Base-by-base conservation (phyloP, 2,888 invertebrate genomes). In the Cephus spinipes region DNA sequence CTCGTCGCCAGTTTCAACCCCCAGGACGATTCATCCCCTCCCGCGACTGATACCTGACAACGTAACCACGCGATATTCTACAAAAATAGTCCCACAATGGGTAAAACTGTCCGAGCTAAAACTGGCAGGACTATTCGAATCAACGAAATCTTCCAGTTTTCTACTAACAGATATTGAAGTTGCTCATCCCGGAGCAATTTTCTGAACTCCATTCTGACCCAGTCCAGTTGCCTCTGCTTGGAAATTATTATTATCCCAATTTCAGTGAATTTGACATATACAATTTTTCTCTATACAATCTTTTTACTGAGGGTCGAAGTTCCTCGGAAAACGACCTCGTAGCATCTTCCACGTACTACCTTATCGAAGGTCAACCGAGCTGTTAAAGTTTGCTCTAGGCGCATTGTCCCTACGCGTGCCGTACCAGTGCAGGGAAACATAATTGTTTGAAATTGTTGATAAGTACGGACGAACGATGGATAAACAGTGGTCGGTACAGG, bases 381-480 rank as follows among this genome's bases (percentile, higher is more conserved):
- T 55, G 55, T 23, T 23, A 2, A 3, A 55, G 55, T 55, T 55
- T 23, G 23, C 55, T 55, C 55, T 55, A 23, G 23, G 55, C 9
- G 55, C 55, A 55, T 9, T 55, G 23, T 55, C 9, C 9, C 23
- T 23, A 9, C 55, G 55, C 55, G 55, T 55, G 23, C 55, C 55
- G 55, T 55, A 23, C 55, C 23, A 9, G 23, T 55, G 23, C 55
- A 55, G 55, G 55, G 23, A 55, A 23, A 2, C 1, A 80, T 87
- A 89, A 88, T 87, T 85, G 85, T 81, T 78, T 68, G 80, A 86
- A 88, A 88, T 88, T 88, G 84, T 85, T 81, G 78, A 78, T 79
- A 83, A 81, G 81, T 81, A 77, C 78, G 78, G 83, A 78, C 76
- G 77, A 81, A 84, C 75, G 83, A 73, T 79, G 79, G 80, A 83